Evolutionary conservation across 2,888 invertebrate genomes (phyloP).

Genomic region (Agapostemon virescens): DNA sequence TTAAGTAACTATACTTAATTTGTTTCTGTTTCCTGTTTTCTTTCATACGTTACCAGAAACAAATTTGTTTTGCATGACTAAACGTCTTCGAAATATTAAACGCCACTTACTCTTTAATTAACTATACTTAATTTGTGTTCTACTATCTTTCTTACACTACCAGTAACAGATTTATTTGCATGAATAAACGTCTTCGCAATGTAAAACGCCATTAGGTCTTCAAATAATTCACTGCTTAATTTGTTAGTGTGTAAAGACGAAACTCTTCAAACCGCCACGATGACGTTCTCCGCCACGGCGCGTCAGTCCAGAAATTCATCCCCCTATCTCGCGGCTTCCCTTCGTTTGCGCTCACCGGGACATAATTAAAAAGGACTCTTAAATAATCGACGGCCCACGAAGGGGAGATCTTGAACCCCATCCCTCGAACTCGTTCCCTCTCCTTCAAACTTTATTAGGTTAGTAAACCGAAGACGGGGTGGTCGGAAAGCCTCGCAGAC

Average conservation of each 20-base stretch:
- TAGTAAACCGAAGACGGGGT: constrained; percentile 17
- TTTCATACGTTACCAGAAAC: no score
- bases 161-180: no score
- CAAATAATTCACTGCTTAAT: not conserved
- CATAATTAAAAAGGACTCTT: constrained; percentile 51
- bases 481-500: constrained; percentile 1
- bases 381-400: not conserved
- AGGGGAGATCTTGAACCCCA: not conserved
- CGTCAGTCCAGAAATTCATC: constrained; percentile 1
- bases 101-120: no score
- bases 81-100: no score
- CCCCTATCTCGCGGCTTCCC: not conserved
- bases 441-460: constrained; percentile 26
- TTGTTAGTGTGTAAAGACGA: not conserved
- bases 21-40: no score
- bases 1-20: no score
- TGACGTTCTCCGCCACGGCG: not conserved
- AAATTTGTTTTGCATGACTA: no score
- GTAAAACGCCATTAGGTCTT: not conserved
- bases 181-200: not conserved
- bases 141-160: no score
- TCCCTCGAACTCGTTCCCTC: not conserved
- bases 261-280: not conserved
- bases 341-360: constrained; percentile 11
- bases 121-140: no score